Percentiles rank a stretch among this genome's conserved stretches.
phyloP scores from a whole-genome alignment of 2,888 invertebrate species.

The Pomacea canaliculata region DNA sequence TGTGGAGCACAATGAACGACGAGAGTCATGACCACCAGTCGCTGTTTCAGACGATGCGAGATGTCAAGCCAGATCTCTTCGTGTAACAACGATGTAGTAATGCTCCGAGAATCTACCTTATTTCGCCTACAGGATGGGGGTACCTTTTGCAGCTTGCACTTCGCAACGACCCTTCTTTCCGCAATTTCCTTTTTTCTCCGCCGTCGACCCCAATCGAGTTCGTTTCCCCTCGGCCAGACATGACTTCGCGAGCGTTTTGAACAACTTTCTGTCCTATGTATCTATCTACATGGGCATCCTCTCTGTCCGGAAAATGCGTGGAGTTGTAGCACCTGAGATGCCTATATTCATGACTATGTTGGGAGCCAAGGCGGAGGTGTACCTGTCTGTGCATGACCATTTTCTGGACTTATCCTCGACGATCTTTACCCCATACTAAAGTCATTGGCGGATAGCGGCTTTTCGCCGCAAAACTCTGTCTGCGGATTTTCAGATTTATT shows the following conservation, averaged over 20 bases:
- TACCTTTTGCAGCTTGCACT: conserved; percentile 10
- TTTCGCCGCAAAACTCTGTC: conserved; percentile 33
- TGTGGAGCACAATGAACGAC: neutral
- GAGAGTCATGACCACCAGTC: conserved; percentile 10
- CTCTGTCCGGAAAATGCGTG: conserved; percentile 6
- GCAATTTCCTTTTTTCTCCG: conserved; percentile 12
- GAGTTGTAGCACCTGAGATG: conserved; percentile 26
- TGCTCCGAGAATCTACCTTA: neutral
- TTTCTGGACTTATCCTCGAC: conserved; percentile 38
- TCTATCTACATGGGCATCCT: neutral
- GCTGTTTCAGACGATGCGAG: neutral
- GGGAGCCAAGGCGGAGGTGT: conserved; percentile 29
- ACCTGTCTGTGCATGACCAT: conserved; percentile 35
- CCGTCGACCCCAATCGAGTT: neutral
- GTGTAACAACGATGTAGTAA: conserved; percentile 9
- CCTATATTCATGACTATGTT: conserved; percentile 17
- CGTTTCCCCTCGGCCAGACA: neutral
- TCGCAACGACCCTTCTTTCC: neutral
- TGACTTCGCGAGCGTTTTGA: conserved; percentile 8
- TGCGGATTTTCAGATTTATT: conserved; percentile 34
- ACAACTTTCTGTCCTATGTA: neutral
- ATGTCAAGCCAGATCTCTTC: conserved; percentile 9
- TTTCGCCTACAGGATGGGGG: conserved; percentile 19
- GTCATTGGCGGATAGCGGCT: conserved; percentile 32
- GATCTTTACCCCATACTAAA: conserved; percentile 38